Evolutionary conservation across 2,797 vertebrate species (phyloP).

Genomic region (Brachyalestes nurse): DNA sequence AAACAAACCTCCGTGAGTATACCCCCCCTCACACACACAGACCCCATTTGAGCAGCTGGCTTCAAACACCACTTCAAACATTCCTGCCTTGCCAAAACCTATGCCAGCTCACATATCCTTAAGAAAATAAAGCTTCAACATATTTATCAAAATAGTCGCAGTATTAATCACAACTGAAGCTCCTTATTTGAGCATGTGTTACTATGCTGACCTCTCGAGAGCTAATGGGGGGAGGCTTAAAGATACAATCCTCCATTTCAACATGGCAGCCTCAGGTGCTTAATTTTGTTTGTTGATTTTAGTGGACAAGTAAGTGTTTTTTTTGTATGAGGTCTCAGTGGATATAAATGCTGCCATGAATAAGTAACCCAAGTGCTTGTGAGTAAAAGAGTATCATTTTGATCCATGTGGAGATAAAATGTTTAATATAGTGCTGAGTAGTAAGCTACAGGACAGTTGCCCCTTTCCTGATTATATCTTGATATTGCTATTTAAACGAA

Average conservation of each 20-base stretch:
- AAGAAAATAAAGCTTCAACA: constrained; percentile 67
- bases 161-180: constrained; percentile 58
- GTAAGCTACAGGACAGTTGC: not conserved
- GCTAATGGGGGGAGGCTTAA: constrained; percentile 52
- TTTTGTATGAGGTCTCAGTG: constrained; percentile 32
- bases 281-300: constrained; percentile 47
- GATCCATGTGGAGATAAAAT: constrained; percentile 36
- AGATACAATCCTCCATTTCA: constrained; percentile 50
- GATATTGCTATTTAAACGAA: constrained; percentile 33
- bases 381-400: constrained; percentile 20
- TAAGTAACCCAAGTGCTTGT: not conserved
- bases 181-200: constrained; percentile 64
- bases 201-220: constrained; percentile 51
- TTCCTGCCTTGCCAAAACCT: constrained; percentile 64
- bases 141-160: constrained; percentile 68
- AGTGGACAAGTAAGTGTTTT: constrained; percentile 45
- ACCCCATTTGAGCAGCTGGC: constrained; percentile 49
- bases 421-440: not conserved
- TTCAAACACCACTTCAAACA: constrained; percentile 60
- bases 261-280: constrained; percentile 37
- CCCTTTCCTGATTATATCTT: constrained; percentile 12
- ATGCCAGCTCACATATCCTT: constrained; percentile 62
- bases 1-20: constrained; percentile 61
- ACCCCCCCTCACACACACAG: not conserved
- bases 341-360: constrained; percentile 36